Evolutionary conservation across 1,140 invertebrate genomes (phyloP).

Genomic region (Aphelenchoides besseyi): DNA sequence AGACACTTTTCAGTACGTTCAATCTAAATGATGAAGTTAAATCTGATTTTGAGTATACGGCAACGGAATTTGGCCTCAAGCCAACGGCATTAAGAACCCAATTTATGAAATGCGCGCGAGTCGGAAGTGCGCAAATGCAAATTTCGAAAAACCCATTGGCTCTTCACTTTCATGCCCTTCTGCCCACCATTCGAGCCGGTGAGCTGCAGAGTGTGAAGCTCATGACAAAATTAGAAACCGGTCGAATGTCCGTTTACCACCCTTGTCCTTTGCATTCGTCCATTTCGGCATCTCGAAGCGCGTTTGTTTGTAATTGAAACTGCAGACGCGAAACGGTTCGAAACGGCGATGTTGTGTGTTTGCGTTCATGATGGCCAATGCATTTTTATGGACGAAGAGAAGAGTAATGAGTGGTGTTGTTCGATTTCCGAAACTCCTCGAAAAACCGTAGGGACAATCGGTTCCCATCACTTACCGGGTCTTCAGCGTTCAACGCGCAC

Average conservation of each 20-base stretch:
- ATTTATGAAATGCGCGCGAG: too few relatives aligned
- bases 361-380: not conserved
- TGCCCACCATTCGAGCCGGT: too few relatives aligned
- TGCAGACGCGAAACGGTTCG: not conserved
- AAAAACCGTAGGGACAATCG: too few relatives aligned
- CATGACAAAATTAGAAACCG: not conserved
- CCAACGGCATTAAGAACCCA: too few relatives aligned
- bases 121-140: not conserved
- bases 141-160: too few relatives aligned
- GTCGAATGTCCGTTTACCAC: too few relatives aligned
- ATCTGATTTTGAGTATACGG: too few relatives aligned
- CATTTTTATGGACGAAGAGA: not conserved
- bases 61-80: too few relatives aligned
- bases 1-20: slow-evolving; percentile 32
- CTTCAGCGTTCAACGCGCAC: slow-evolving; percentile 12
- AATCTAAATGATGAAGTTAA: slow-evolving; percentile 21
- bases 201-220: not conserved
- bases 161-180: too few relatives aligned
- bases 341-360: not conserved
- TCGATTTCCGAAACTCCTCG: not conserved
- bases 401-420: not conserved
- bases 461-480: too few relatives aligned
- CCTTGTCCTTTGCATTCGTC: too few relatives aligned
- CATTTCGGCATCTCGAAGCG: not conserved
- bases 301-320: not conserved